phyloP scores from a whole-genome alignment of 2,888 invertebrate genomes.

The Drosophila merina region DNA sequence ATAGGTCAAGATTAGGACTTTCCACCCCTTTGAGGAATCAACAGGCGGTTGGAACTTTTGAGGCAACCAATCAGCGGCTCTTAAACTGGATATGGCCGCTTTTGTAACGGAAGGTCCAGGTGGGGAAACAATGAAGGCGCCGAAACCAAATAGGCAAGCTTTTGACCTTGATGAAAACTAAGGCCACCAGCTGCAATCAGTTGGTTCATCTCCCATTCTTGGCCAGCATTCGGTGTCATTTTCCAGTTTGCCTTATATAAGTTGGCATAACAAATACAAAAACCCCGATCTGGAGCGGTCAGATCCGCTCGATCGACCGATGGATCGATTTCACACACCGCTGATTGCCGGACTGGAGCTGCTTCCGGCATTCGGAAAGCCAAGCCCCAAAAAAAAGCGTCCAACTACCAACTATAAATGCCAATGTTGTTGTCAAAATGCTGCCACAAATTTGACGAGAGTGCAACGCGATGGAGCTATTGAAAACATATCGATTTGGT shows the following conservation, averaged over 20 bases:
- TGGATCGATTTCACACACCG: conserved; percentile 75
- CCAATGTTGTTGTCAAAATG: conserved; percentile 72
- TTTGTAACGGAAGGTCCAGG: conserved; percentile 52
- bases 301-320: conserved; percentile 25
- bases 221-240: not conserved
- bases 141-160: conserved; percentile 23
- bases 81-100: conserved; percentile 30
- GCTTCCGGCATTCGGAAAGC: conserved; percentile 61
- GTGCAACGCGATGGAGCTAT: conserved; percentile 67
- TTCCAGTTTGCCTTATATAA: conserved; percentile 26
- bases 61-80: conserved; percentile 62
- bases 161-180: conserved; percentile 44
- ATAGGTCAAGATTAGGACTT: conserved; percentile 55
- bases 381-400: conserved; percentile 57
- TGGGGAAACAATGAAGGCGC: conserved; percentile 24
- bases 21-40: conserved; percentile 52
- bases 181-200: conserved; percentile 21
- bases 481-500: conserved; percentile 5
- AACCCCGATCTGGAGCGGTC: conserved; percentile 44
- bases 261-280: conserved; percentile 16
- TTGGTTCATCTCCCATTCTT: not conserved
- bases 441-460: conserved; percentile 73
- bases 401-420: conserved; percentile 67
- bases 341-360: conserved; percentile 58
- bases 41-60: conserved; percentile 30